phyloP scores from a whole-genome alignment of 2,888 invertebrate genomes.

The Metalampra italica region DNA sequence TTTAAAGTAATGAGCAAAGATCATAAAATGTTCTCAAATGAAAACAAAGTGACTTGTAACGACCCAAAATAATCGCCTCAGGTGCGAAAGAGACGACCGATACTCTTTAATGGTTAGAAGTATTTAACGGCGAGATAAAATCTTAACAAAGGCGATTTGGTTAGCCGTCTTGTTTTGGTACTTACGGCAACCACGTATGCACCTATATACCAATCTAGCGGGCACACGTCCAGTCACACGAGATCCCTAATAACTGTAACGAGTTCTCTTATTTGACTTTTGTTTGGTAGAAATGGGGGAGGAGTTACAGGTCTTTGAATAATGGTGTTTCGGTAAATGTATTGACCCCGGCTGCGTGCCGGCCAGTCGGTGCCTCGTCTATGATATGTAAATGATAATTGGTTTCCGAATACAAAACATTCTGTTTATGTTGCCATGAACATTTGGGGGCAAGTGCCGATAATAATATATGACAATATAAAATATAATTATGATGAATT shows the following conservation, averaged over 20 bases:
- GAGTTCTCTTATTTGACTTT: conserved; percentile 22
- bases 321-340: conserved; percentile 63
- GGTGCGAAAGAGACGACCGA: conserved; percentile 63
- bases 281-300: conserved; percentile 27
- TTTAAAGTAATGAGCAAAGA: no score
- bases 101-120: conserved; percentile 73
- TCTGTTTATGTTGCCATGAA: conserved; percentile 64
- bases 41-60: conserved; percentile 54
- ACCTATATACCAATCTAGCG: conserved; percentile 63
- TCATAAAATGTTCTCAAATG: conserved; percentile 29
- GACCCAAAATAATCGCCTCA: conserved; percentile 61
- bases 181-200: conserved; percentile 67
- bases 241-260: conserved; percentile 38
- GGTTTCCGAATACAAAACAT: conserved; percentile 73
- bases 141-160: conserved; percentile 77
- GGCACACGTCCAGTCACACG: conserved; percentile 34
- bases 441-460: conserved; percentile 55
- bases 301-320: conserved; percentile 38
- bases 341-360: conserved; percentile 72
- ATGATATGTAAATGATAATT: conserved; percentile 77
- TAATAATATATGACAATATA: conserved; percentile 27
- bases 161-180: conserved; percentile 75
- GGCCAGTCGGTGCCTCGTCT: conserved; percentile 69
- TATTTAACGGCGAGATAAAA: conserved; percentile 77
- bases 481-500: no score